These are phyloP conservation scores for Cylloceria caligata DNA, from an alignment of 2,888 invertebrate genomes.

Conservation along the genomic window DNA sequence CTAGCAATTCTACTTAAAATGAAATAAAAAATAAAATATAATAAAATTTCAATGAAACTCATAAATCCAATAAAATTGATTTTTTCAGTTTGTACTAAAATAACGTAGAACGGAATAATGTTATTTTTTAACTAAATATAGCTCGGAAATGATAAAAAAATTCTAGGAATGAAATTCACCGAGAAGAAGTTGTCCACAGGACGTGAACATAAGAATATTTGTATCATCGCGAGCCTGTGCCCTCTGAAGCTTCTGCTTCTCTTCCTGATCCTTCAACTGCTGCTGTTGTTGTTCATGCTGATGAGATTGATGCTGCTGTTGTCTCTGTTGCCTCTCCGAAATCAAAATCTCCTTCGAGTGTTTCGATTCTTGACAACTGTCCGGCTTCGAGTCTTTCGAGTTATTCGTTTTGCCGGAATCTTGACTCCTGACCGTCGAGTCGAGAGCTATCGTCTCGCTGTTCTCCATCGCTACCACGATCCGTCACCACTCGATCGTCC, in stretches of 20 bases:
- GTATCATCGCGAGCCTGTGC: slow-evolving; percentile 77
- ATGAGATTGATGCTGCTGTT: slow-evolving; percentile 72
- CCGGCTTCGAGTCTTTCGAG: slow-evolving; percentile 79
- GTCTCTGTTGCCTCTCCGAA: slow-evolving; percentile 75
- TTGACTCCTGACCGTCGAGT: slow-evolving; percentile 82
- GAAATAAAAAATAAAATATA: no score
- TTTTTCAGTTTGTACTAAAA: no score
- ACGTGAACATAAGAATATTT: slow-evolving; percentile 80
- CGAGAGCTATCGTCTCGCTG: slow-evolving; percentile 75
- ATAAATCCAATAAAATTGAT: no score
- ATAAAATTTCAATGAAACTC: no score
- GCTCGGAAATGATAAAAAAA: no score
- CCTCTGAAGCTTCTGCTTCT: slow-evolving; percentile 61
- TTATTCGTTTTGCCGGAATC: slow-evolving; percentile 77
- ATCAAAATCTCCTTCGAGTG: slow-evolving; percentile 82
- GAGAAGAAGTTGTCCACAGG: slow-evolving; percentile 81
- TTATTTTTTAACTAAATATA: no score
- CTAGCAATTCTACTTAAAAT: no score
- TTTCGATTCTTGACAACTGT: slow-evolving; percentile 81
- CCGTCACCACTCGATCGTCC: slow-evolving; percentile 8
- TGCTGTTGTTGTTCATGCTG: slow-evolving; percentile 58
- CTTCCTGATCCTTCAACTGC: slow-evolving; percentile 62
- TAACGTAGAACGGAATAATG: no score
- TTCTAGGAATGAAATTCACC: slow-evolving; percentile 70
- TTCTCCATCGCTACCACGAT: slow-evolving; percentile 71